phyloP scores from a whole-genome alignment of 2,113 vertebrate genomes.

The Candoia aspera region DNA sequence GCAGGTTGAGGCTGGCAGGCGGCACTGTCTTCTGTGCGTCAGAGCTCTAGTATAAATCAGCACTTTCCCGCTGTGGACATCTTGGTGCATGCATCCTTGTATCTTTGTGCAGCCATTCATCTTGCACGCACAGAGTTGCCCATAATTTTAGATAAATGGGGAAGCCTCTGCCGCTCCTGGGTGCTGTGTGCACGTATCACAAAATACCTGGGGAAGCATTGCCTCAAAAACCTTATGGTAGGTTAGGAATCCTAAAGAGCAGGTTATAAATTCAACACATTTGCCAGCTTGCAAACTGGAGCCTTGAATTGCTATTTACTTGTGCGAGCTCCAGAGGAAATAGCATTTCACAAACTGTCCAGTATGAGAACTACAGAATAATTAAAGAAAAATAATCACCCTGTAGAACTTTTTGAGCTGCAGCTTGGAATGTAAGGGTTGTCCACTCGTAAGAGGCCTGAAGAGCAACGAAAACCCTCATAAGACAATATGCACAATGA shows the following conservation, averaged over 20 bases:
- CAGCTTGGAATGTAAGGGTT: slow-evolving; percentile 5
- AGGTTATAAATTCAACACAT: slow-evolving; percentile 43
- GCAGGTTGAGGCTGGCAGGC: background rate
- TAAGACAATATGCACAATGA: slow-evolving; percentile 47
- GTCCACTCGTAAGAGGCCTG: background rate
- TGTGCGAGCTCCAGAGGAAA: slow-evolving; percentile 37
- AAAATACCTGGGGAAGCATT: background rate
- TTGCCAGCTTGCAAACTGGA: slow-evolving; percentile 48
- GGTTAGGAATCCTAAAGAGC: slow-evolving; percentile 15
- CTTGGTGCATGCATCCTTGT: background rate
- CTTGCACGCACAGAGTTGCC: background rate
- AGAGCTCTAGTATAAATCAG: background rate
- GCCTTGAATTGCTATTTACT: slow-evolving; percentile 36
- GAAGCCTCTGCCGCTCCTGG: too few relatives aligned
- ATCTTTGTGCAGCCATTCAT: background rate
- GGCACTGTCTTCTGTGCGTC: background rate
- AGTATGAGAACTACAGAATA: slow-evolving; percentile 24
- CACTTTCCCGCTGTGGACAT: background rate
- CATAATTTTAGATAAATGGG: background rate
- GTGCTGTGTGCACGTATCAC: background rate
- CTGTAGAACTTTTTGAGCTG: slow-evolving; percentile 28
- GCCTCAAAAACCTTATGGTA: background rate
- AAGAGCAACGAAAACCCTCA: slow-evolving; percentile 48
- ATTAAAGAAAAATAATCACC: slow-evolving; percentile 30
- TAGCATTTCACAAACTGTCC: slow-evolving; percentile 24